Percentiles rank a stretch among this genome's conserved stretches.
Conservation (phyloP, 2,797 vertebrate species). For the Picus viridis region DNA sequence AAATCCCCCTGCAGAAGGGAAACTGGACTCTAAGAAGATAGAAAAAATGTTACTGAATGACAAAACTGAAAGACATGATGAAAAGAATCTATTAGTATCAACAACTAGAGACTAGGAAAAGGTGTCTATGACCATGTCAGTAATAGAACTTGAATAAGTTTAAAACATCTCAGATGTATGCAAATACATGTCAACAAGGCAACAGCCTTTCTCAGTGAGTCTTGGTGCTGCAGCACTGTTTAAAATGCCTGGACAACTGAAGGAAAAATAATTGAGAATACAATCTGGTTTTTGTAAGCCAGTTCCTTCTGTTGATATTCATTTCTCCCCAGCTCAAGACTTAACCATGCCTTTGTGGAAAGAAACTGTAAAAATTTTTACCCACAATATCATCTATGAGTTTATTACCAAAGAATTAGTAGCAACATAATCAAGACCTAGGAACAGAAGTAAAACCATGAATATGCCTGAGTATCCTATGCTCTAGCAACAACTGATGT, state of each 20-base stretch:
- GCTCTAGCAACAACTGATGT: background rate
- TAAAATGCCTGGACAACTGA: background rate
- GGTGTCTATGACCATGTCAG: too few relatives aligned
- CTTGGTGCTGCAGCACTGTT: background rate
- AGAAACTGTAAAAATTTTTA: background rate
- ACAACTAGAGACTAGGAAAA: background rate
- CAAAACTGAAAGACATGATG: background rate
- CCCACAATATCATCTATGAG: background rate
- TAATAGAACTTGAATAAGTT: background rate
- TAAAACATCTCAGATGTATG: background rate
- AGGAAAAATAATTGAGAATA: background rate
- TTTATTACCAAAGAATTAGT: background rate
- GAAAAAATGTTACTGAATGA: background rate
- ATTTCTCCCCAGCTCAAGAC: background rate
- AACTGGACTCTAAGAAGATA: background rate
- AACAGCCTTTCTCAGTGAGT: background rate
- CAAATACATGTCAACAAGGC: background rate
- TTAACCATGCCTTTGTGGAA: background rate
- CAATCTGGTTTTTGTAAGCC: background rate
- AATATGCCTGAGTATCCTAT: background rate
- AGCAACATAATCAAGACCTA: background rate
- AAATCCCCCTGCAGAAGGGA: background rate
- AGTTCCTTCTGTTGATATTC: background rate
- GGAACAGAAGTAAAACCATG: background rate
- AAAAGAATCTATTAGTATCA: background rate